Evolutionary conservation across 2,113 vertebrate species (phyloP).

Genomic region (Acanthochromis polyacanthus): DNA sequence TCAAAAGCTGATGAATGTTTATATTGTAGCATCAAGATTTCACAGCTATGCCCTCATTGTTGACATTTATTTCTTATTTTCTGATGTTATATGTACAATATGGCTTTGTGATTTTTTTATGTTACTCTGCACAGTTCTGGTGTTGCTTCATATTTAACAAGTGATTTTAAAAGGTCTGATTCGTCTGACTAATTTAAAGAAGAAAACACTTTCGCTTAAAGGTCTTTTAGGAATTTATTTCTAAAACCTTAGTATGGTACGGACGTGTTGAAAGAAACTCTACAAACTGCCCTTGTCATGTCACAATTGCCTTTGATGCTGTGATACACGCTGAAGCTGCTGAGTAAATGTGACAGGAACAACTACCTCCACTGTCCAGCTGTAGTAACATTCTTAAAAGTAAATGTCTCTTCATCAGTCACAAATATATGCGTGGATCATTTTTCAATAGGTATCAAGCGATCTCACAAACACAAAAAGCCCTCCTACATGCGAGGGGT

Average conservation of each 20-base stretch:
- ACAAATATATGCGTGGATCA: neutral
- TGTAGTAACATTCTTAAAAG: neutral
- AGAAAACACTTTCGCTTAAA: too few species aligned
- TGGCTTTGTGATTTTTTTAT: neutral
- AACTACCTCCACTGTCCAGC: neutral
- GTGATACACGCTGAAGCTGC: neutral
- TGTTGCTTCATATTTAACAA: neutral
- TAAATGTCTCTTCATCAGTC: neutral
- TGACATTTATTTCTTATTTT: neutral
- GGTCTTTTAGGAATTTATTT: too few species aligned
- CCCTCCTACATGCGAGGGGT: neutral
- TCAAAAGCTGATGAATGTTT: neutral
- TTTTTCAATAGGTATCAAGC: neutral
- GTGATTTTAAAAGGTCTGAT: neutral
- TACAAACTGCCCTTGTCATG: neutral
- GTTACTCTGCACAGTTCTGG: neutral
- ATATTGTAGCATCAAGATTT: neutral
- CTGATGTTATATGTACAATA: neutral
- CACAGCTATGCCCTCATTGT: neutral
- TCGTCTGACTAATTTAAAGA: too few species aligned
- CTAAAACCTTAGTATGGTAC: too few species aligned
- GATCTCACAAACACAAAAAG: neutral
- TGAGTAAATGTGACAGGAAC: neutral
- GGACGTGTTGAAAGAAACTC: neutral
- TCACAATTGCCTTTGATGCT: too few species aligned